phyloP scores from a whole-genome alignment of 2,113 vertebrate species.

The Puntigrus tetrazona region DNA sequence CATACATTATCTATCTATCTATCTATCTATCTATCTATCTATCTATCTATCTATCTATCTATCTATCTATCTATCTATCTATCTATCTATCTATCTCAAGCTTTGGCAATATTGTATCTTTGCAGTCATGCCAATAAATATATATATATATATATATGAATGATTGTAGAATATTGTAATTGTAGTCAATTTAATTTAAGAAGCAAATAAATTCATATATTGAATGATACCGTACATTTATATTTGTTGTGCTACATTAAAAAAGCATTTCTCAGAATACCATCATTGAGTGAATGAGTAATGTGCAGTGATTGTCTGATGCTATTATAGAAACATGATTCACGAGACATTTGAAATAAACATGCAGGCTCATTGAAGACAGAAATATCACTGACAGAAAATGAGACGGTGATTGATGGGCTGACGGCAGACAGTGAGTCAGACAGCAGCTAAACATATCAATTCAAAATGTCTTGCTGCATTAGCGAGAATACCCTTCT shows the following conservation, averaged over 20 bases:
- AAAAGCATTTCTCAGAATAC: background rate
- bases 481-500: background rate
- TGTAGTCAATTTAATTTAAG: too few relatives aligned
- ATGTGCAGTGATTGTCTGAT: background rate
- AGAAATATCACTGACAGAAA: background rate
- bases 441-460: background rate
- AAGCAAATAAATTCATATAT: background rate
- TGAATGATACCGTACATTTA: background rate
- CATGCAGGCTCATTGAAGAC: background rate
- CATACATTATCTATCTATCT: too few relatives aligned
- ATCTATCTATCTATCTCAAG: too few relatives aligned
- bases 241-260: background rate
- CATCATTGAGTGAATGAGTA: background rate
- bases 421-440: background rate
- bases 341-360: background rate
- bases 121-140: too few relatives aligned
- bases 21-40: too few relatives aligned
- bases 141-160: too few relatives aligned
- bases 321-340: conserved; percentile 12
- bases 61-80: too few relatives aligned
- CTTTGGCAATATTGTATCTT: too few relatives aligned
- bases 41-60: too few relatives aligned
- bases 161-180: too few relatives aligned
- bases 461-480: background rate
- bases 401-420: conserved; percentile 15